Evolutionary conservation across 2,113 vertebrate genomes (phyloP).

Genomic region (Acrocephalus arundinaceus): DNA sequence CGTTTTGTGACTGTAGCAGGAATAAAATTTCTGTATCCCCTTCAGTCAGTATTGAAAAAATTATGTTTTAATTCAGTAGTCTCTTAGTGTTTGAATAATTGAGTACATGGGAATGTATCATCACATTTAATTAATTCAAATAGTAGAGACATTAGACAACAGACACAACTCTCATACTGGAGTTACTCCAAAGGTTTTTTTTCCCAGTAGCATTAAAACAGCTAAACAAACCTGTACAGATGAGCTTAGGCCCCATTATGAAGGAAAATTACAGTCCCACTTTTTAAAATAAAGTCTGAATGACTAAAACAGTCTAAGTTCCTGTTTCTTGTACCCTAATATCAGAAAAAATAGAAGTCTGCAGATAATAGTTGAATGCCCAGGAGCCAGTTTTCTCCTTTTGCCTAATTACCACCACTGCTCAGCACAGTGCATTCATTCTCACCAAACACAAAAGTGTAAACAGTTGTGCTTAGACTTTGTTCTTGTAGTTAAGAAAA

Average conservation of each 20-base stretch:
- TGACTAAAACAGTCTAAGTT: not conserved
- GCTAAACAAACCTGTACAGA: not conserved
- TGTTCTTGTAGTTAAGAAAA: not conserved
- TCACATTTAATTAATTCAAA: not conserved
- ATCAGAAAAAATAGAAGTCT: not conserved
- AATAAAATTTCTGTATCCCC: not conserved
- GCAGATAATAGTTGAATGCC: not conserved
- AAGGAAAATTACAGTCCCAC: not conserved
- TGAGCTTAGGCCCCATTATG: not conserved
- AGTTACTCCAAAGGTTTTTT: not conserved
- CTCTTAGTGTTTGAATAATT: not conserved
- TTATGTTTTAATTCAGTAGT: constrained; percentile 10
- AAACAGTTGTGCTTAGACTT: not conserved
- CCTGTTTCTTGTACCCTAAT: not conserved
- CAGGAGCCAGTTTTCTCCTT: not conserved
- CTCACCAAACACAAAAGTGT: not conserved
- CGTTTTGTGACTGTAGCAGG: not conserved
- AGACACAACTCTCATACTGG: not conserved
- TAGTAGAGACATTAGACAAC: not conserved
- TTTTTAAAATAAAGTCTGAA: not conserved
- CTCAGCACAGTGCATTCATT: not conserved
- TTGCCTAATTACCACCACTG: not conserved
- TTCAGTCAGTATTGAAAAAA: not conserved
- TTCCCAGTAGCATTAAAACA: not conserved
- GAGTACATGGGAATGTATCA: not conserved